Percentiles rank a stretch among this genome's conserved stretches.
phyloP scores from a whole-genome alignment of 1,140 invertebrate species.

The Euwallacea fornicatus region DNA sequence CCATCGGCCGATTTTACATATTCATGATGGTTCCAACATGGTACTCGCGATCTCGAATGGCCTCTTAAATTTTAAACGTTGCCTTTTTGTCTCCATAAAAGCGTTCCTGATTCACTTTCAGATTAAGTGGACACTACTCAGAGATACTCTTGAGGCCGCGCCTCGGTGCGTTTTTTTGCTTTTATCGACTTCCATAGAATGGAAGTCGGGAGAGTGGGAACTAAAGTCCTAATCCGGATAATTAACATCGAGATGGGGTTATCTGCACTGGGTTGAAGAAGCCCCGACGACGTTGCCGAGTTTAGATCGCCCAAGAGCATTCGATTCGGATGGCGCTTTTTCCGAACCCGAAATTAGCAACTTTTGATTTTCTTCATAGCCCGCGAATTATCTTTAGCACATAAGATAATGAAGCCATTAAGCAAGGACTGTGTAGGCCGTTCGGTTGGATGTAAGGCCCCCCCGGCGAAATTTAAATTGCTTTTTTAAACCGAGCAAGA shows the following conservation, averaged over 20 bases:
- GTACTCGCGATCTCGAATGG: slow-evolving; percentile 28
- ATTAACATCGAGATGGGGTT: too few species aligned
- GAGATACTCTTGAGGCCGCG: background rate
- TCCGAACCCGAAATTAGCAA: too few species aligned
- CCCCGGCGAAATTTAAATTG: slow-evolving; percentile 18
- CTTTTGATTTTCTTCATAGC: too few species aligned
- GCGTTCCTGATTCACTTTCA: slow-evolving; percentile 27
- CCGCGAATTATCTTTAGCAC: too few species aligned
- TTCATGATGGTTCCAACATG: slow-evolving; percentile 35
- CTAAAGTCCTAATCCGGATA: background rate
- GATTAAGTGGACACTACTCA: slow-evolving; percentile 21
- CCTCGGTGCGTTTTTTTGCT: background rate
- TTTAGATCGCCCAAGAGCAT: too few species aligned
- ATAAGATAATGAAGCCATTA: too few species aligned
- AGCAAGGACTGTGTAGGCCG: too few species aligned
- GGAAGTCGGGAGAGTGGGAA: background rate
- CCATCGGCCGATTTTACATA: slow-evolving; percentile 34
- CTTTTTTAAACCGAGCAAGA: slow-evolving; percentile 30
- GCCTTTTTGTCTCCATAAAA: slow-evolving; percentile 32
- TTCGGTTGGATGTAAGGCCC: too few species aligned
- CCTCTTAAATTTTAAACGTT: slow-evolving; percentile 33
- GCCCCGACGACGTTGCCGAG: too few species aligned
- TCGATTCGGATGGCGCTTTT: too few species aligned
- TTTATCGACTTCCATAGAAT: background rate
- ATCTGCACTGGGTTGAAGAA: too few species aligned